These are phyloP conservation scores for Dysidea cf. avara DNA, from an alignment of 37 sponge, comb jelly and placozoan species.

Conservation along the genomic window DNA sequence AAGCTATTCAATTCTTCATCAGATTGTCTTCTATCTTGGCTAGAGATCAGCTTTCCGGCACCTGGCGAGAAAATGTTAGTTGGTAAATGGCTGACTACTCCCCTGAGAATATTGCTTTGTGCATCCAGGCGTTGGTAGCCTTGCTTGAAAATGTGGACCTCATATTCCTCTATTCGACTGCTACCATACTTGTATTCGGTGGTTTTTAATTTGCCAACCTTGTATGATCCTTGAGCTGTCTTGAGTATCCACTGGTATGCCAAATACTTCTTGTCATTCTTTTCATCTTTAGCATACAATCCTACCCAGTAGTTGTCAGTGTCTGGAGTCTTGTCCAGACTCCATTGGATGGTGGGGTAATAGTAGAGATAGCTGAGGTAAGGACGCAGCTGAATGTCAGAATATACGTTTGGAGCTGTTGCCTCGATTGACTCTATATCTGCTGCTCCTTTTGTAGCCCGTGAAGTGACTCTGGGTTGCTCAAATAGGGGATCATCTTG, in stretches of 20 bases:
- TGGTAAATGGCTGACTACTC: too few species aligned
- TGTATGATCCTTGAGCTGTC: slow-evolving; percentile 25
- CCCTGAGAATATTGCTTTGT: slow-evolving; percentile 5
- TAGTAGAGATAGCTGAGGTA: too few species aligned
- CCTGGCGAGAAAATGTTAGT: background rate
- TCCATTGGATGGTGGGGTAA: too few species aligned
- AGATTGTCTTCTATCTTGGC: background rate
- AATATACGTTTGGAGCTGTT: too few species aligned
- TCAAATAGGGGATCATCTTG: too few species aligned
- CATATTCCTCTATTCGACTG: slow-evolving; percentile 14
- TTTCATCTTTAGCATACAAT: too few species aligned
- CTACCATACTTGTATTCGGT: background rate
- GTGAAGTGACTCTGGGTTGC: too few species aligned
- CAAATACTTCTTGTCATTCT: slow-evolving; percentile 16
- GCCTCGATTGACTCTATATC: too few species aligned
- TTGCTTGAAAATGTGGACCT: slow-evolving; percentile 24
- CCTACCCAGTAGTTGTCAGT: background rate
- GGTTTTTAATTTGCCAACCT: slow-evolving; percentile 9
- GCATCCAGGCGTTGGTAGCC: slow-evolving; percentile 29
- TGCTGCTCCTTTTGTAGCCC: too few species aligned
- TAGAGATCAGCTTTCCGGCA: background rate
- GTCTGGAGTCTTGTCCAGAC: slow-evolving; percentile 21
- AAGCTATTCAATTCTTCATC: background rate
- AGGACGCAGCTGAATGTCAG: too few species aligned
- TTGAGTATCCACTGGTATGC: slow-evolving; percentile 15